A percentile compares a stretch with the other conserved stretches of the same genome.
Conservation (phyloP, 1,140 invertebrate species). For the Drosophila elegans region DNA sequence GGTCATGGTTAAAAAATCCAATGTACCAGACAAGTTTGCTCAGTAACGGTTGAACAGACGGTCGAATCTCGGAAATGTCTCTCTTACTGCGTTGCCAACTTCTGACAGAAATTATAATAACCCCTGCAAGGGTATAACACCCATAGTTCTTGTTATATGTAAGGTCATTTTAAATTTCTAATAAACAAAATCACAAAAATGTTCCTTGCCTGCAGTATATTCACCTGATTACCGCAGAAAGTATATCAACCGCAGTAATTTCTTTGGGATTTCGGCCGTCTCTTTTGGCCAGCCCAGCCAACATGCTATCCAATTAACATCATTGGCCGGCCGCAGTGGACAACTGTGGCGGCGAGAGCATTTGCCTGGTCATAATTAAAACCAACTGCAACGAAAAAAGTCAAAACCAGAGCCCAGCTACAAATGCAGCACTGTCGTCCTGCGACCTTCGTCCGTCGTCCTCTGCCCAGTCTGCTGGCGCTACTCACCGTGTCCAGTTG, state of each 20-base stretch:
- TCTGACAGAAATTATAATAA: no score
- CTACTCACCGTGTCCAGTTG: constrained; percentile 3
- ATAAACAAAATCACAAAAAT: no score
- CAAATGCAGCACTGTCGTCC: constrained; percentile 35
- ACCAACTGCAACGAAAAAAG: constrained; percentile 46
- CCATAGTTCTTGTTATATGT: no score
- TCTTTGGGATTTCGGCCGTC: constrained; percentile 8
- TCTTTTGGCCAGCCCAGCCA: constrained; percentile 5
- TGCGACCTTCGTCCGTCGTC: constrained; percentile 1
- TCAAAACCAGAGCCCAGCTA: constrained; percentile 36
- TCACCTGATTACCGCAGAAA: constrained; percentile 15
- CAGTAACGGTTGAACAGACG: no score
- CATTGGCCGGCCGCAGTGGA: constrained; percentile 41
- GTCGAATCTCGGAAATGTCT: no score
- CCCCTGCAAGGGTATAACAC: no score
- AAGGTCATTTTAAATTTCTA: no score
- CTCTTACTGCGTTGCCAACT: no score
- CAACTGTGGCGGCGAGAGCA: constrained; percentile 28
- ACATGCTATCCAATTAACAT: constrained; percentile 49
- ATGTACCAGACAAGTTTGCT: background rate
- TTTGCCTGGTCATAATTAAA: constrained; percentile 44
- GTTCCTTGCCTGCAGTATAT: background rate
- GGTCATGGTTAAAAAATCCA: background rate
- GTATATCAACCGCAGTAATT: constrained; percentile 6
- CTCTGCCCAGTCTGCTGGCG: background rate